Conservation (phyloP, 1,140 invertebrate species). For the Microplitis demolitor region DNA sequence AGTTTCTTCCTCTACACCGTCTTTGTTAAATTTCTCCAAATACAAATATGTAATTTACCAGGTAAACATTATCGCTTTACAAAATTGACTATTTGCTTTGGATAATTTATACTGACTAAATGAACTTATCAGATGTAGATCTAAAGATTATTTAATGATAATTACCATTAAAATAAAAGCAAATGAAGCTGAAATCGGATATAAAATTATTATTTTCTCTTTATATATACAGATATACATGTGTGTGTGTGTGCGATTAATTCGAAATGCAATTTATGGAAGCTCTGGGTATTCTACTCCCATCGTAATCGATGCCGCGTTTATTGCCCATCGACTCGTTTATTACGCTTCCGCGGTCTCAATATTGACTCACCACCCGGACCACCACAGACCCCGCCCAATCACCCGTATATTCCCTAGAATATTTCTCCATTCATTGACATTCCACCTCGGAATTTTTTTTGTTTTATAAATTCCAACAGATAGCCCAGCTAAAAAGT, state of each 20-base stretch:
- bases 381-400: background rate
- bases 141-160: background rate
- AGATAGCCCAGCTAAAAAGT: background rate
- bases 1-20: background rate
- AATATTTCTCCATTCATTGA: constrained; percentile 18
- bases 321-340: constrained; percentile 34
- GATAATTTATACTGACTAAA: no score
- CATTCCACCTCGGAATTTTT: background rate
- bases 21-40: no score
- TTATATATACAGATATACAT: background rate
- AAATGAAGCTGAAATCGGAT: constrained; percentile 12
- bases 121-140: no score
- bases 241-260: constrained; percentile 19
- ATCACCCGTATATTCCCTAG: background rate
- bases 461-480: no score
- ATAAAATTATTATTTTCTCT: constrained; percentile 10
- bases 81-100: no score
- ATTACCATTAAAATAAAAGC: background rate
- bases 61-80: no score
- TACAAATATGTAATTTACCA: no score
- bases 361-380: constrained; percentile 30
- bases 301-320: constrained; percentile 31
- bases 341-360: constrained; percentile 23
- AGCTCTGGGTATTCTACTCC: constrained; percentile 17
- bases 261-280: constrained; percentile 30